A percentile compares a stretch with the other conserved stretches of the same genome.
Evolutionary conservation across 2,797 vertebrate species (phyloP).

Genomic region (Brachyrhaphis roseni): DNA sequence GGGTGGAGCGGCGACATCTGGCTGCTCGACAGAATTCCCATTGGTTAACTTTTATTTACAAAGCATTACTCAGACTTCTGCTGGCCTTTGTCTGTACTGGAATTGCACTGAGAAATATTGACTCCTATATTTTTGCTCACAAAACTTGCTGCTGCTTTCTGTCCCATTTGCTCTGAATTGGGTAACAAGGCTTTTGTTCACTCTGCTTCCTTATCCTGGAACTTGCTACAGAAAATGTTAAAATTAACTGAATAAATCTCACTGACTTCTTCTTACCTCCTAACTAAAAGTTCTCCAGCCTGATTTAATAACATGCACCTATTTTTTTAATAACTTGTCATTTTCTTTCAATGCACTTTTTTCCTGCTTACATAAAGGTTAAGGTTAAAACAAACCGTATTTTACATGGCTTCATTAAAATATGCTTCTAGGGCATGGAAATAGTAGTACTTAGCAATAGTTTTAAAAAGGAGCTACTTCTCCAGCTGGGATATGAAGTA

Average conservation of each 20-base stretch:
- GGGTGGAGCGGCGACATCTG: background rate
- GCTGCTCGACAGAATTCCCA: background rate
- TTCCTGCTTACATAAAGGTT: background rate
- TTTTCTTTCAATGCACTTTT: background rate
- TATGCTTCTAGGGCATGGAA: background rate
- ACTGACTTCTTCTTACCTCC: background rate
- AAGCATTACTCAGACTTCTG: background rate
- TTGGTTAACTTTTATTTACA: conserved; percentile 1
- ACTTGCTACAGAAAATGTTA: background rate
- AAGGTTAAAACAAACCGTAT: background rate
- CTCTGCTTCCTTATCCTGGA: background rate
- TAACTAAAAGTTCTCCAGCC: background rate
- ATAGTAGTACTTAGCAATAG: background rate
- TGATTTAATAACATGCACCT: background rate
- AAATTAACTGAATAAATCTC: background rate
- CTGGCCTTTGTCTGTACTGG: background rate
- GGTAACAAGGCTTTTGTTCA: background rate
- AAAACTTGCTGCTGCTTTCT: background rate
- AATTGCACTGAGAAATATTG: background rate
- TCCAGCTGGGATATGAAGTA: background rate
- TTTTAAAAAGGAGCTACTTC: background rate
- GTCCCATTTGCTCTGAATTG: background rate
- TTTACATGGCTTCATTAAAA: background rate
- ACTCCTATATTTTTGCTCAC: background rate
- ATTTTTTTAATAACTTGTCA: background rate